A percentile compares a stretch with the other conserved stretches of the same genome.
phyloP scores from a whole-genome alignment of 1,140 invertebrate genomes.

The Tyrophagus putrescentiae region DNA sequence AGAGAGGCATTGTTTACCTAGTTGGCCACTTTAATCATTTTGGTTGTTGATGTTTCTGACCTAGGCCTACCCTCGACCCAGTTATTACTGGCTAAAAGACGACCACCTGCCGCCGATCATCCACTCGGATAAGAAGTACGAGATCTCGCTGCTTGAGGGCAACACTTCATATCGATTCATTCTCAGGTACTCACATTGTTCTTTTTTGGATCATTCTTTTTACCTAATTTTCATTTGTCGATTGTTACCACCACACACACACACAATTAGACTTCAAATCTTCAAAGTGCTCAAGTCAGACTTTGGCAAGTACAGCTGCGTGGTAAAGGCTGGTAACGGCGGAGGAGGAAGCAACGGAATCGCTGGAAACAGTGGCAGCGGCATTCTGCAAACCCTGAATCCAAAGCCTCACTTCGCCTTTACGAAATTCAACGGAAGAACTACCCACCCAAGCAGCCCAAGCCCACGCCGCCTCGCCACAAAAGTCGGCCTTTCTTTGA shows the following conservation, averaged over 20 bases:
- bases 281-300: constrained; percentile 37
- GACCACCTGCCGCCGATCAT: constrained; percentile 23
- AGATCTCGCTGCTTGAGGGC: constrained; percentile 18
- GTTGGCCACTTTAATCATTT: too few relatives aligned
- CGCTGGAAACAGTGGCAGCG: background rate
- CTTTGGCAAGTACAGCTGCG: constrained; percentile 76
- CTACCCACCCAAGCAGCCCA: background rate
- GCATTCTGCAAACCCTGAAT: background rate
- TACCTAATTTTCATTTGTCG: background rate
- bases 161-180: constrained; percentile 9
- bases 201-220: too few relatives aligned
- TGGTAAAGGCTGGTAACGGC: constrained; percentile 81
- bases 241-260: background rate
- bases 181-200: background rate
- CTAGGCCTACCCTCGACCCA: constrained; percentile 26
- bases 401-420: background rate
- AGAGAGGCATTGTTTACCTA: too few relatives aligned
- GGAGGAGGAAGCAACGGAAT: constrained; percentile 52
- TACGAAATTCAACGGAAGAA: background rate
- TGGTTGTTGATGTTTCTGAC: too few relatives aligned
- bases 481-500: too few relatives aligned
- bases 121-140: constrained; percentile 26
- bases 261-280: constrained; percentile 21
- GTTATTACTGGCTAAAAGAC: constrained; percentile 27
- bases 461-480: background rate